These are phyloP conservation scores for Volucella inanis DNA, from an alignment of 2,888 invertebrate species.

Conservation along the genomic window DNA sequence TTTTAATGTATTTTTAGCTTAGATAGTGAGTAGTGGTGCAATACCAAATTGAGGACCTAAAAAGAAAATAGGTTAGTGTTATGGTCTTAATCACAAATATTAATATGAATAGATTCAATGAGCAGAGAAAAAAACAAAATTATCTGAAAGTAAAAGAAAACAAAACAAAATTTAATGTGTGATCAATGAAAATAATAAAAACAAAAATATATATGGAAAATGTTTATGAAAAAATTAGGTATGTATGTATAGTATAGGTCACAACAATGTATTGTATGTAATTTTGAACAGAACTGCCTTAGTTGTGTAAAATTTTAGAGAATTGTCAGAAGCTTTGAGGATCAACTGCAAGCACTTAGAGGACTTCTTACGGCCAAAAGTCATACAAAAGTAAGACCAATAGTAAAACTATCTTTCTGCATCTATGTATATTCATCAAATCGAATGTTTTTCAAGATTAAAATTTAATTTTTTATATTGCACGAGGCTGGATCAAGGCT, in stretches of 20 bases:
- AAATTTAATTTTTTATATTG: too few species aligned
- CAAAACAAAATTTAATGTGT: neutral
- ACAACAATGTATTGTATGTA: neutral
- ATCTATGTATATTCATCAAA: too few species aligned
- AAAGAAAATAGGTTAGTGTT: slow-evolving; percentile 69
- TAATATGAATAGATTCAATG: neutral
- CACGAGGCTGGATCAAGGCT: too few species aligned
- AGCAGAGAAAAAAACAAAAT: slow-evolving; percentile 4
- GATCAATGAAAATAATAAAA: neutral
- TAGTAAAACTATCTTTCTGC: too few species aligned
- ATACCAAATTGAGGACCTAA: slow-evolving; percentile 44
- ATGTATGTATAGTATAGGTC: too few species aligned
- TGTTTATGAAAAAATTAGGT: slow-evolving; percentile 6
- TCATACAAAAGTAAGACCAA: too few species aligned
- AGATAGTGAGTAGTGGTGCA: neutral
- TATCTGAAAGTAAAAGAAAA: slow-evolving; percentile 32
- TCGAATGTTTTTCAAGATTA: too few species aligned
- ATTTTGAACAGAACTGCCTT: too few species aligned
- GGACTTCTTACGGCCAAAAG: too few species aligned
- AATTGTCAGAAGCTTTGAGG: too few species aligned
- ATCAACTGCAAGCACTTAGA: too few species aligned
- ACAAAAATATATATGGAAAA: slow-evolving; percentile 2
- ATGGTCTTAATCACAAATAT: slow-evolving; percentile 12
- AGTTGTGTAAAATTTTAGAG: too few species aligned
- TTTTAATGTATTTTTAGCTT: neutral